phyloP scores from a whole-genome alignment of 2,797 vertebrate genomes.

The Sebastes hubbsi region DNA sequence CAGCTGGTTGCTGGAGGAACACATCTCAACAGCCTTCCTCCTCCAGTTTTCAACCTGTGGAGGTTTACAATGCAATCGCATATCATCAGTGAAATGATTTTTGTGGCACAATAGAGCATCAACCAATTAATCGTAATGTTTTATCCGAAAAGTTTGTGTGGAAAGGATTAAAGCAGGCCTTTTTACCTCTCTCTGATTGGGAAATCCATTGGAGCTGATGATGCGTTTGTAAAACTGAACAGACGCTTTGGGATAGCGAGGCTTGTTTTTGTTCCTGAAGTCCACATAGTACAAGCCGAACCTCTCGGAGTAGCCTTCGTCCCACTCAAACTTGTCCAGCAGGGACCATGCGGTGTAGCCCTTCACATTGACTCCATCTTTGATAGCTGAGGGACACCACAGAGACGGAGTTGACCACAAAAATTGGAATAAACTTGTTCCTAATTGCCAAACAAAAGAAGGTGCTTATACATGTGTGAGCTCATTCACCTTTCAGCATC shows the following conservation, averaged over 20 bases:
- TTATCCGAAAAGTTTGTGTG: background rate
- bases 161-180: background rate
- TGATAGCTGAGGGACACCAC: slow-evolving; percentile 84
- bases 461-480: background rate
- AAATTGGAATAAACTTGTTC: background rate
- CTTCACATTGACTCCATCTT: slow-evolving; percentile 91
- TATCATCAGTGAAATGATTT: background rate
- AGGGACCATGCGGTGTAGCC: slow-evolving; percentile 95
- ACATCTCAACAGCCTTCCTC: slow-evolving; percentile 85
- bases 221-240: slow-evolving; percentile 91
- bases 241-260: slow-evolving; percentile 93
- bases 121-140: background rate
- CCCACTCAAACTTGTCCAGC: slow-evolving; percentile 96
- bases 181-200: slow-evolving; percentile 88
- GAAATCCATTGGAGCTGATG: slow-evolving; percentile 91
- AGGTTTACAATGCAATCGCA: background rate
- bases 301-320: slow-evolving; percentile 91
- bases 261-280: slow-evolving; percentile 90
- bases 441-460: background rate
- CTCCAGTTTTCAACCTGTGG: slow-evolving; percentile 89
- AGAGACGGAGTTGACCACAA: background rate
- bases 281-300: slow-evolving; percentile 93
- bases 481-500: slow-evolving; percentile 78
- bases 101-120: background rate
- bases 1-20: slow-evolving; percentile 88